Evolutionary conservation across 2,888 invertebrate genomes (phyloP).

Genomic region (Polyommatus iphigenia): DNA sequence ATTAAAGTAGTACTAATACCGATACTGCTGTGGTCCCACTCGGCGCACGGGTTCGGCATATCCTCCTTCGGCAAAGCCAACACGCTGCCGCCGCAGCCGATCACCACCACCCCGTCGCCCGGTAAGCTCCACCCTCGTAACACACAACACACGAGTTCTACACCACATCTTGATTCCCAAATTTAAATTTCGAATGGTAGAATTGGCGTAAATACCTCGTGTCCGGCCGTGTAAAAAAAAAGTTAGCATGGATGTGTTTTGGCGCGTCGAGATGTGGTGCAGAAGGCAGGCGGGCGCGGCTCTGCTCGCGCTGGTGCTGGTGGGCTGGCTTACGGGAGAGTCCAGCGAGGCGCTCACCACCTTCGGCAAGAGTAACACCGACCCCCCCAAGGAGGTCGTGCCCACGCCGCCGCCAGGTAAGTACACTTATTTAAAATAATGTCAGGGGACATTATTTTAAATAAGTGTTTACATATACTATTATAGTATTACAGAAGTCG

Average conservation of each 20-base stretch:
- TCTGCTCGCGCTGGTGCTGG: slow-evolving; percentile 62
- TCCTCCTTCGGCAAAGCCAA: slow-evolving; percentile 71
- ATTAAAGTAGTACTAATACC: slow-evolving; percentile 41
- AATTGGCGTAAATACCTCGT: slow-evolving; percentile 2
- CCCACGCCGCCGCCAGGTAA: slow-evolving; percentile 82
- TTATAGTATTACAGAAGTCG: no score
- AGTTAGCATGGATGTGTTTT: slow-evolving; percentile 58
- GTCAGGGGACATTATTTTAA: no score
- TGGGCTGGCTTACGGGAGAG: slow-evolving; percentile 68
- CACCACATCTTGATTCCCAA: slow-evolving; percentile 52
- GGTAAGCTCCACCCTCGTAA: slow-evolving; percentile 56
- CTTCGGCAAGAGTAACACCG: slow-evolving; percentile 84
- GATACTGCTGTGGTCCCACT: slow-evolving; percentile 48
- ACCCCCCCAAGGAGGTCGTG: slow-evolving; percentile 76
- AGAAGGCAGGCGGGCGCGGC: slow-evolving; percentile 62
- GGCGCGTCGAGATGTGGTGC: slow-evolving; percentile 72
- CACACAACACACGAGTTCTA: slow-evolving; percentile 23
- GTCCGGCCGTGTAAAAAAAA: slow-evolving; percentile 1
- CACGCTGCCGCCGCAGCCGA: slow-evolving; percentile 66
- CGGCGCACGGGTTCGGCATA: slow-evolving; percentile 59
- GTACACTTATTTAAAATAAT: slow-evolving; percentile 38
- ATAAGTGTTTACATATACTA: no score
- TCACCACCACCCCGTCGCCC: slow-evolving; percentile 61
- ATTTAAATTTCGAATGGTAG: slow-evolving; percentile 30
- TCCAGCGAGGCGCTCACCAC: slow-evolving; percentile 83